phyloP scores from a whole-genome alignment of 2,797 vertebrate genomes.

The Phylloscopus collybita region DNA sequence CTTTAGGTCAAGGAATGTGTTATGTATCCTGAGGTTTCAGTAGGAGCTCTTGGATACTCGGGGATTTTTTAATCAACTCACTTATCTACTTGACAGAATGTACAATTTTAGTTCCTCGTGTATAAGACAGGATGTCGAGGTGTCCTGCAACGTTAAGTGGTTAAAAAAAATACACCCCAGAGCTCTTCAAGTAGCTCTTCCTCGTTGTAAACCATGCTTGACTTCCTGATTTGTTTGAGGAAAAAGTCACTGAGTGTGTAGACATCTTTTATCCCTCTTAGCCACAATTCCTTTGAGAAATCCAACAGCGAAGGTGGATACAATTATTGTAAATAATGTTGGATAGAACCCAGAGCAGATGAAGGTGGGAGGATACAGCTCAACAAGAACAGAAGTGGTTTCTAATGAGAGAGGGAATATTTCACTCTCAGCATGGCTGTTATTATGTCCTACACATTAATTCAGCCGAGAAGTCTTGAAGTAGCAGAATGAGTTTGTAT shows the following conservation, averaged over 20 bases:
- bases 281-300: conserved; percentile 56
- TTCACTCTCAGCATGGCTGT: conserved; percentile 59
- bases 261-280: conserved; percentile 50
- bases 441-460: conserved; percentile 58
- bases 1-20: neutral
- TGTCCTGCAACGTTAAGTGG: conserved; percentile 40
- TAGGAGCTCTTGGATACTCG: neutral
- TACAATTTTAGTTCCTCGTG: neutral
- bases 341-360: conserved; percentile 39
- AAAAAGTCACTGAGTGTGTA: conserved; percentile 53
- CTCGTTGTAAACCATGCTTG: conserved; percentile 31
- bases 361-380: conserved; percentile 60
- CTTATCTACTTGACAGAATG: conserved; percentile 22
- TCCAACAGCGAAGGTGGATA: conserved; percentile 54
- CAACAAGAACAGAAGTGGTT: conserved; percentile 66
- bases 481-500: conserved; percentile 9
- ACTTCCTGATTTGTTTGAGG: conserved; percentile 64
- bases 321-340: conserved; percentile 64
- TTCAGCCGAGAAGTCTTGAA: conserved; percentile 29
- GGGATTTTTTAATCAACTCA: conserved; percentile 9
- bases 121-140: neutral
- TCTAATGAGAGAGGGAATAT: conserved; percentile 61
- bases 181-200: conserved; percentile 52
- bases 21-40: neutral
- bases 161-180: conserved; percentile 20